Evolutionary conservation across 1,140 invertebrate species (phyloP), one percentile per base, ranked within the genome.

Genomic region (Eciton burchellii): DNA sequence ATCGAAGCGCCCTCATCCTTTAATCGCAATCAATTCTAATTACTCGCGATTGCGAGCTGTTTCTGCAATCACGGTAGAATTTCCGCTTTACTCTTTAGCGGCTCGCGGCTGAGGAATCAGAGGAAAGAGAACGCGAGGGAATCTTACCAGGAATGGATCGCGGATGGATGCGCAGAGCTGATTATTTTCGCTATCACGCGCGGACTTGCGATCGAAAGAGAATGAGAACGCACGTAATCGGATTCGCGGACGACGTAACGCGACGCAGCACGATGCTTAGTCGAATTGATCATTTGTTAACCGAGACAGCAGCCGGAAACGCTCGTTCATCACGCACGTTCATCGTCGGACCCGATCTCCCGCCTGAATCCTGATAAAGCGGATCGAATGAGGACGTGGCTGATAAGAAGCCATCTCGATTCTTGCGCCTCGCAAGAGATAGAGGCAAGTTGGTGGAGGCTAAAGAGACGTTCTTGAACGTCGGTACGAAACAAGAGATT

Each of bases 211-310:
- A 68, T n/a, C n/a, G n/a, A 21, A 81, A 71, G 29, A 49, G 60
- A 73, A 56, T 60, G 14, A 43, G 26, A 11, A 9, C 52, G 41
- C 45, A 52, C 29, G 56, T 87, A 88, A 87, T 85, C 79, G 83
- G 74, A 81, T 87, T 86, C 68, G 66, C 45, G 73, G 59, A 72
- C 59, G 63, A 52, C 62, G 70, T 65, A 82, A 86, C 41, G 57
- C 52, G 8, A 45, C 56, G 56, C 57, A 26, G 45, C 43, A 65
- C 59, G 77, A 84, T 74, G 65, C 83, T 81, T 60, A 62, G 54
- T 56, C 21, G 79, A 87, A 88, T 88, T 88, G 87, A 88, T 88
- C 81, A 70, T 83, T 85, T 62, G 79, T 79, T 70, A 45, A 41
- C 57, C 24, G 79, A 73, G 84, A 86, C 82, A 72, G 84, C 60